These are phyloP conservation scores for Coccyzus lansbergi DNA, from an alignment of 2,797 vertebrate species.

Conservation along the genomic window DNA sequence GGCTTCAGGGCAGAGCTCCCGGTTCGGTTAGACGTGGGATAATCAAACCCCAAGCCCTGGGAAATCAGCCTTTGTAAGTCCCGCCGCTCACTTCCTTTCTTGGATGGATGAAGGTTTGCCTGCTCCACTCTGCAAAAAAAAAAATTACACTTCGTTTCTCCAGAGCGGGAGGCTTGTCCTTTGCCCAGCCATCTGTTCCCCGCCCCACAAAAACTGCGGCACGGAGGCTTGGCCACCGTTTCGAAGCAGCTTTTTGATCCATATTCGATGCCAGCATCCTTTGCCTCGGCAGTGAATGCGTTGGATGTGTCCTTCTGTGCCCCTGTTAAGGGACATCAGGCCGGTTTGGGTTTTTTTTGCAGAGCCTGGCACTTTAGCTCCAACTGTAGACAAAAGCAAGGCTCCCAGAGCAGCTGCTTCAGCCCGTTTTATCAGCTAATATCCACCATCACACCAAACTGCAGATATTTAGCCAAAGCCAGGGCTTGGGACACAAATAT, in stretches of 20 bases:
- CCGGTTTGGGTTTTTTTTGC: neutral
- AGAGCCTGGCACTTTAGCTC: neutral
- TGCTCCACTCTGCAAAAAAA: neutral
- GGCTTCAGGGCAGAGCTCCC: neutral
- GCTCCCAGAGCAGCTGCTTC: neutral
- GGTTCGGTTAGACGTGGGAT: neutral
- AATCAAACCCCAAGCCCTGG: conserved; percentile 3
- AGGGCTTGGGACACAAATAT: neutral
- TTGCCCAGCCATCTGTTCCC: neutral
- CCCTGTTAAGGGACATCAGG: neutral
- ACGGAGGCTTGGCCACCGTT: neutral
- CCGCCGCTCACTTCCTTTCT: neutral
- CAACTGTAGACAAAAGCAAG: neutral
- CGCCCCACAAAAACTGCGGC: neutral
- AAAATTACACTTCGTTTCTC: neutral
- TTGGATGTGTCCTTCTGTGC: neutral
- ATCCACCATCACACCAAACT: neutral
- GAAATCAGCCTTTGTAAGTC: neutral
- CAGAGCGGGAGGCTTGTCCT: neutral
- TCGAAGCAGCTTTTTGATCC: neutral
- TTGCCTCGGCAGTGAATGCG: neutral
- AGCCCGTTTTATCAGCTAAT: neutral
- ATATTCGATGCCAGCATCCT: neutral
- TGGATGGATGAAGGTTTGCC: neutral
- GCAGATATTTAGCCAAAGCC: neutral